Conservation (phyloP, 1,140 invertebrate species). For the Diuraphis noxia region DNA sequence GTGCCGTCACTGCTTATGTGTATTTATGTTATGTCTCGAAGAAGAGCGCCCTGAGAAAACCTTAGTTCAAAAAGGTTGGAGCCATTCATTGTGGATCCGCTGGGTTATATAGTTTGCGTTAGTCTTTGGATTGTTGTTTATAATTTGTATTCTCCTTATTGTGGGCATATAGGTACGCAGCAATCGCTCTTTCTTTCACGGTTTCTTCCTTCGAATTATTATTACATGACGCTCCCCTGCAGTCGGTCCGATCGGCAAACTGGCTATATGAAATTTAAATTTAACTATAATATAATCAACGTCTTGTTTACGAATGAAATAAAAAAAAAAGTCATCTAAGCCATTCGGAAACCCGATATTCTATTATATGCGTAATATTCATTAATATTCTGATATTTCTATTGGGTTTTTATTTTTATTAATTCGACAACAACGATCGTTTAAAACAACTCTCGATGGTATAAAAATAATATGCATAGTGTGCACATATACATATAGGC, state of each 20-base stretch:
- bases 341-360: background rate
- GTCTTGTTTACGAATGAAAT: background rate
- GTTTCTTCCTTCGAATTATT: background rate
- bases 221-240: background rate
- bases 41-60: too few relatives aligned
- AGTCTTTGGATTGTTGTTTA: background rate
- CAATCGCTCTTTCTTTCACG: background rate
- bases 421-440: background rate
- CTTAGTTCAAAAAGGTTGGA: too few relatives aligned
- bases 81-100: too few relatives aligned
- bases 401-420: background rate
- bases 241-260: background rate
- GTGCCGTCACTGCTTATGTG: too few relatives aligned
- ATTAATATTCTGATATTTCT: slow-evolving; percentile 23
- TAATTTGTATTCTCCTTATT: background rate
- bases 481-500: background rate
- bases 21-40: too few relatives aligned
- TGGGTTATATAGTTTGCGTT: background rate
- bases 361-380: background rate
- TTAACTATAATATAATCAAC: background rate
- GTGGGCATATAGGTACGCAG: too few relatives aligned
- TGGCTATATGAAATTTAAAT: background rate
- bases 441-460: background rate
- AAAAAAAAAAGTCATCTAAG: background rate
- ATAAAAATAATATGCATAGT: background rate